These are phyloP conservation scores for Plodia interpunctella DNA, from an alignment of 1,140 invertebrate species.

Conservation along the genomic window DNA sequence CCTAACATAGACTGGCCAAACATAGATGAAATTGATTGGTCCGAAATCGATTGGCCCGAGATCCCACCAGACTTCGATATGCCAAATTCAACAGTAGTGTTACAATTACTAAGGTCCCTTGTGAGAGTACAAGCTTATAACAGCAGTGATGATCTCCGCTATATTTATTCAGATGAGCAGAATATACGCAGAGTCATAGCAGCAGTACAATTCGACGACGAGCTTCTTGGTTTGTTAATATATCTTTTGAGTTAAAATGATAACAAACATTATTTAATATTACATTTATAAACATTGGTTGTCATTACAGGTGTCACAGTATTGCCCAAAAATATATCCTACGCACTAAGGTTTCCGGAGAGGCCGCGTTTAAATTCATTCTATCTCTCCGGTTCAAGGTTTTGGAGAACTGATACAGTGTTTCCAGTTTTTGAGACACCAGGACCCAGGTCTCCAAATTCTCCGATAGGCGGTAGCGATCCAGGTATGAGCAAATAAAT, in stretches of 20 bases:
- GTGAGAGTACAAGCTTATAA: conserved; percentile 41
- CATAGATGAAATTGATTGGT: too few relatives aligned
- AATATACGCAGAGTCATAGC: conserved; percentile 49
- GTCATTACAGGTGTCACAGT: conserved; percentile 43
- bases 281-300: neutral
- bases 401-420: conserved; percentile 81
- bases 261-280: neutral
- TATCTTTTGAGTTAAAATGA: too few relatives aligned
- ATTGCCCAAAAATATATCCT: conserved; percentile 65
- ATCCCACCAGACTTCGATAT: conserved; percentile 25
- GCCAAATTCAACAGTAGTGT: conserved; percentile 34
- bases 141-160: conserved; percentile 41
- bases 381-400: conserved; percentile 47
- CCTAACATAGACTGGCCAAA: neutral
- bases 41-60: conserved; percentile 26
- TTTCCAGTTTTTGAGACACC: conserved; percentile 82
- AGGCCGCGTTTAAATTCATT: conserved; percentile 73
- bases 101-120: conserved; percentile 40
- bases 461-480: conserved; percentile 62
- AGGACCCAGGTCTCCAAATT: conserved; percentile 79
- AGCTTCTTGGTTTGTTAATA: conserved; percentile 37
- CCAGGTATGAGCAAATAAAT: conserved; percentile 65
- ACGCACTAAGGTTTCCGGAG: conserved; percentile 80
- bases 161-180: conserved; percentile 46
- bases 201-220: conserved; percentile 59